Evolutionary conservation across 2,888 invertebrate genomes (phyloP), one percentile per base, ranked within the genome.

Genomic region (Agrochola circellaris): DNA sequence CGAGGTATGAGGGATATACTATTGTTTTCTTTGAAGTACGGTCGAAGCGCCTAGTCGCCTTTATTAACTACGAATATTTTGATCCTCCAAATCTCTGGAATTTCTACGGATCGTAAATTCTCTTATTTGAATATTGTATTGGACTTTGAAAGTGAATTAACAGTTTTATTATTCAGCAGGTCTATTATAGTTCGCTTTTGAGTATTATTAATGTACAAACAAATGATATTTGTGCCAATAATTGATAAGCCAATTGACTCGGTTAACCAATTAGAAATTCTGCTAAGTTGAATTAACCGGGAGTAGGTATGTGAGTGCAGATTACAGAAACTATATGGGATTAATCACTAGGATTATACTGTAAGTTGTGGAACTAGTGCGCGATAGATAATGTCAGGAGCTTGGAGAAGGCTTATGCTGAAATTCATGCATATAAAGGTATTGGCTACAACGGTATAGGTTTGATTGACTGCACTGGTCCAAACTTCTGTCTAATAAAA

Each of bases 1-100:
- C 85, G 86, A 84, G 85, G 79, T 73, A 77, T 75, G 73, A 81
- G 73, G 68, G 81, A 79, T 73, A 88, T 86, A 88, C 87, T 75
- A 87, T 89, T 89, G 88, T 90, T 90, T 88, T 88, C 88, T 87
- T 91, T 91, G 88, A 90, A 91, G 90, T 89, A 88, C 85, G 81
- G 83, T 83, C 82, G 66, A 77, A 82, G 54, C 75, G 73, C 81
- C 38, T 7, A 38, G 38, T 38, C 6, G 7, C 7, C 85, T 88
- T 87, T 85, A 89, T 84, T 75, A 85, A 77, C 73, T 79, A 70
- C 68, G 75, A 88, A 79, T 82, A 82, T 86, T 89, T 82, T 73
- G 78, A 79, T 77, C 80, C 45, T 51, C 34, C 3, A 51, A 77
- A 80, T 61, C 56, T 79, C 64, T 73, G 38, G 54, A 82, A 88